Base-by-base conservation (phyloP, 2,888 invertebrate genomes). In the Oegoconia quadripuncta region DNA sequence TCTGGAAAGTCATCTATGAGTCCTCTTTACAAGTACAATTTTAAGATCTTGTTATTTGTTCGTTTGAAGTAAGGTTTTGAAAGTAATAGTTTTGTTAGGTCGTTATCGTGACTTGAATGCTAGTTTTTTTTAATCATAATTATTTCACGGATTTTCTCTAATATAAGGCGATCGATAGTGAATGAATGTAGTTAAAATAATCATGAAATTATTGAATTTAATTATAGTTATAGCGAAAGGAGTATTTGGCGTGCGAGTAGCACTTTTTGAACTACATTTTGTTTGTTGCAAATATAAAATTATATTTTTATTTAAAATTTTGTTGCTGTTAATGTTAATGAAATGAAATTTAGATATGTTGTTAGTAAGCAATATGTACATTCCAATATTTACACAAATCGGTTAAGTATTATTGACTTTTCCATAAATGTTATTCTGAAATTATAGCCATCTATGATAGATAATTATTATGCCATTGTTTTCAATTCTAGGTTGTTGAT, bases 401-500 rank as follows among this genome's bases (percentile, higher is more conserved):
- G n/a, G n/a, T n/a, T n/a, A n/a, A n/a, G n/a, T n/a, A n/a, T n/a
- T n/a, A n/a, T n/a, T n/a, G n/a, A n/a, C n/a, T n/a, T n/a, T n/a
- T n/a, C n/a, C n/a, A n/a, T n/a, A n/a, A n/a, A n/a, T n/a, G n/a
- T n/a, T n/a, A n/a, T n/a, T n/a, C n/a, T n/a, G n/a, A n/a, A n/a
- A n/a, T n/a, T n/a, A n/a, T n/a, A n/a, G n/a, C n/a, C n/a, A n/a
- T n/a, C n/a, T n/a, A n/a, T n/a, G n/a, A n/a, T 30, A 22, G 14
- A 15, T 23, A 15, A 14, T 15, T 34, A 23, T 15, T 15, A 3
- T 15, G 25, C 16, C 12, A 17, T 26, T 6, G 8, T 14, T 16
- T 27, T 34, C 13, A 27, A 16, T 39, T 39, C 41, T 48, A 44
- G 44, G 45, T 48, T 47, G 55, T 57, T 62, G 40, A 48, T 60